Evolutionary conservation across 35 echinoderm and acorn worm species (phyloP).

Genomic region (Heliocidaris tuberculata): DNA sequence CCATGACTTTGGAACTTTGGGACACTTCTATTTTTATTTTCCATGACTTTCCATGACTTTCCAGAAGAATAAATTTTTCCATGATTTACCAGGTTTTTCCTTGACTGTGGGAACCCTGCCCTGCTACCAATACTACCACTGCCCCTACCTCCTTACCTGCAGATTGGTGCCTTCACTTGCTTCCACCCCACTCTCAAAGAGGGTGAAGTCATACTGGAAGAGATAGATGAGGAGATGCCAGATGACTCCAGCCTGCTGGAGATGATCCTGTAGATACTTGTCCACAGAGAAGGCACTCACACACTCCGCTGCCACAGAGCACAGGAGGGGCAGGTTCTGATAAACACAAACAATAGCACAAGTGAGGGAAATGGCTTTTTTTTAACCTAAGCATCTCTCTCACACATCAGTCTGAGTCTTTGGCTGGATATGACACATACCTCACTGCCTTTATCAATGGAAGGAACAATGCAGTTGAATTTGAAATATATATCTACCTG

Average conservation of each 20-base stretch:
- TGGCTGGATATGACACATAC: no score
- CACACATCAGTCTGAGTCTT: no score
- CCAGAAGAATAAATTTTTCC: neutral
- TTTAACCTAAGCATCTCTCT: no score
- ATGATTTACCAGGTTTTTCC: neutral
- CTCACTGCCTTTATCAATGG: no score
- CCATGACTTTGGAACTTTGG: no score
- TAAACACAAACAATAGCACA: neutral
- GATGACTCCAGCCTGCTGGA: conserved; percentile 88
- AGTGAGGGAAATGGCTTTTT: neutral
- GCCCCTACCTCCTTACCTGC: conserved; percentile 64
- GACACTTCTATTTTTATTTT: no score
- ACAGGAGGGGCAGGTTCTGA: conserved; percentile 78
- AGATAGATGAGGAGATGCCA: conserved; percentile 92
- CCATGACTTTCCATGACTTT: no score
- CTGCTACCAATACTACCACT: conserved; percentile 22
- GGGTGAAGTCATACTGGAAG: conserved; percentile 97
- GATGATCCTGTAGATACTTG: conserved; percentile 86
- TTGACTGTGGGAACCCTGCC: neutral
- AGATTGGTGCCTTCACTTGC: conserved; percentile 74
- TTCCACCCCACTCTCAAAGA: conserved; percentile 92
- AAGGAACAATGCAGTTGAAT: no score
- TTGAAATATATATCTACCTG: no score
- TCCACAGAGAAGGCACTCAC: conserved; percentile 97
- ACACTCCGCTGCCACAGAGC: conserved; percentile 72